A percentile compares a stretch with the other conserved stretches of the same genome.
Evolutionary conservation across 2,888 invertebrate genomes (phyloP).

Genomic region (Ormyrus rosae): DNA sequence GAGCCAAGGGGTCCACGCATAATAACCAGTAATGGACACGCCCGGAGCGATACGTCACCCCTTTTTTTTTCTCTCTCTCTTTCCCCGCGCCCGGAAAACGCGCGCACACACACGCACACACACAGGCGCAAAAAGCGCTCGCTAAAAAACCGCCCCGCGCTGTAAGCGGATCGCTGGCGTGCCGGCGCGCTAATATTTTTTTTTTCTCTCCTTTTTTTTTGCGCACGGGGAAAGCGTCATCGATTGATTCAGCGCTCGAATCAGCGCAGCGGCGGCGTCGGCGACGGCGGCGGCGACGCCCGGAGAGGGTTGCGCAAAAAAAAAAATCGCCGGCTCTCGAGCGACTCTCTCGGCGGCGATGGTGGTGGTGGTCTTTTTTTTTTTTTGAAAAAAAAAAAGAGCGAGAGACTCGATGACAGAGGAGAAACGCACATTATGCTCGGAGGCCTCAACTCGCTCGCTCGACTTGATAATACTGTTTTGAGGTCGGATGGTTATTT

Average conservation of each 20-base stretch:
- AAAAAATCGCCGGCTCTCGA: slow-evolving; percentile 37
- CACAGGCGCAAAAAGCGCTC: background rate
- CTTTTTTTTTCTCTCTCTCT: slow-evolving; percentile 51
- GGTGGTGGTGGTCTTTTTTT: background rate
- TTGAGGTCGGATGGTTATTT: slow-evolving; percentile 40
- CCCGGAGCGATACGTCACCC: slow-evolving; percentile 60
- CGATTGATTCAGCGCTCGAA: slow-evolving; percentile 46
- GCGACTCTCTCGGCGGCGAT: background rate
- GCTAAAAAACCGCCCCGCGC: background rate
- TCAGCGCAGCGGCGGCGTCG: slow-evolving; percentile 4
- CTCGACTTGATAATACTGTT: slow-evolving; percentile 43
- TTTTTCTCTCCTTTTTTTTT: slow-evolving; percentile 18
- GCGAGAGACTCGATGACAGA: background rate
- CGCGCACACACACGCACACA: background rate
- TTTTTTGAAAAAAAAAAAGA: slow-evolving; percentile 15
- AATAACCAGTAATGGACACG: slow-evolving; percentile 64
- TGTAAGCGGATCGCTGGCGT: background rate
- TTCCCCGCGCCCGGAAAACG: slow-evolving; percentile 51
- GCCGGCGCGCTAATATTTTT: slow-evolving; percentile 13
- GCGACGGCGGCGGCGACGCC: no score
- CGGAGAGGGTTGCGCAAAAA: slow-evolving; percentile 31
- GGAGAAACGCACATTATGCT: slow-evolving; percentile 26
- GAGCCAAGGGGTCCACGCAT: slow-evolving; percentile 53
- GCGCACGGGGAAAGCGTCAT: slow-evolving; percentile 44
- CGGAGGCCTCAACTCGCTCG: slow-evolving; percentile 31